A percentile compares a stretch with the other conserved stretches of the same genome.
Evolutionary conservation across 2,888 invertebrate species (phyloP).

Genomic region (Agonopterix arenella): DNA sequence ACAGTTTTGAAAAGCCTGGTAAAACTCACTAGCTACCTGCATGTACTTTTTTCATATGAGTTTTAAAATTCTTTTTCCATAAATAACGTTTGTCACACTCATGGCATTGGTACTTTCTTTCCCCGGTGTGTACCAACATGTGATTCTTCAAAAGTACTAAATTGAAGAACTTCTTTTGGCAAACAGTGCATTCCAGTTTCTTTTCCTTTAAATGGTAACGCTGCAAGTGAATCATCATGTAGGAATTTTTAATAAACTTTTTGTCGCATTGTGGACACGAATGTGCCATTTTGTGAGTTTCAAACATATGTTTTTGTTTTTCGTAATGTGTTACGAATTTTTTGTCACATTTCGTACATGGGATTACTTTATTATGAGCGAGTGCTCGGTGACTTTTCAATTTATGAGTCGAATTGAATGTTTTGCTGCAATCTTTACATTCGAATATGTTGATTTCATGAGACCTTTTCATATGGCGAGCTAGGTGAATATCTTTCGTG

Average conservation of each 20-base stretch:
- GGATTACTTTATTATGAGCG: slow-evolving; percentile 26
- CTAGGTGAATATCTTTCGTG: slow-evolving; percentile 19
- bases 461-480: slow-evolving; percentile 23
- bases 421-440: slow-evolving; percentile 27
- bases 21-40: too few species aligned
- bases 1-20: too few species aligned
- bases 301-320: slow-evolving; percentile 28
- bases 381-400: slow-evolving; percentile 25
- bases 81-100: slow-evolving; percentile 70
- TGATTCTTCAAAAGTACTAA: slow-evolving; percentile 23
- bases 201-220: slow-evolving; percentile 21
- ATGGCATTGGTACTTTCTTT: slow-evolving; percentile 67
- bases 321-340: slow-evolving; percentile 30
- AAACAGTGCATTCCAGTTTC: slow-evolving; percentile 16
- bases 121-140: slow-evolving; percentile 47
- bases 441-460: slow-evolving; percentile 18
- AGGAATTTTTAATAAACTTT: slow-evolving; percentile 32
- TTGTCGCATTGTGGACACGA: slow-evolving; percentile 35
- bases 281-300: slow-evolving; percentile 26
- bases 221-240: slow-evolving; percentile 35
- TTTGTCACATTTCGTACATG: slow-evolving; percentile 29
- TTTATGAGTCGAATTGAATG: slow-evolving; percentile 22
- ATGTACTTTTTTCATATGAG: slow-evolving; percentile 41
- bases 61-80: slow-evolving; percentile 72
- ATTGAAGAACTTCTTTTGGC: slow-evolving; percentile 19